Percentiles rank a stretch among this genome's conserved stretches.
These are phyloP conservation scores for Orbicella faveolata DNA, from an alignment of 64 coral and sea anemone species.

Conservation along the genomic window DNA sequence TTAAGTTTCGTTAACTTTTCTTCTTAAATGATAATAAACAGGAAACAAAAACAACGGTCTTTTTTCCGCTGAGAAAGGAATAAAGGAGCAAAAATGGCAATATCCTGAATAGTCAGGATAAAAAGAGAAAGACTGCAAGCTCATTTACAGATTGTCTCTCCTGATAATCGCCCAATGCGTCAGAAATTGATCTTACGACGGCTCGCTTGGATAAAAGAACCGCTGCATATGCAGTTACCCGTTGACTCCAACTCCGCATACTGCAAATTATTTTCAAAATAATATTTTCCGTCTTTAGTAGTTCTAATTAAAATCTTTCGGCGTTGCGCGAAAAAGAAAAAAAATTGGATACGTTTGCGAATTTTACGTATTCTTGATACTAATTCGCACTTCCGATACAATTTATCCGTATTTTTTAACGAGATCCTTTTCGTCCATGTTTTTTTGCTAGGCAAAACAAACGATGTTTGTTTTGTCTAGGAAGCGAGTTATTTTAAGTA, in stretches of 20 bases:
- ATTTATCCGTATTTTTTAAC: background rate
- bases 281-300: background rate
- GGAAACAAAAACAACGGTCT: background rate
- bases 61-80: background rate
- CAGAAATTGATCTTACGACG: background rate
- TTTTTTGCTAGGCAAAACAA: background rate
- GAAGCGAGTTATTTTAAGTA: background rate
- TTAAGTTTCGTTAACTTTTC: conserved; percentile 23
- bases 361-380: background rate
- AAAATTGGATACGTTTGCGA: background rate
- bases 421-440: background rate
- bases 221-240: background rate
- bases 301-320: background rate
- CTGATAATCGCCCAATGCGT: background rate
- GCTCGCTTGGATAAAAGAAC: background rate
- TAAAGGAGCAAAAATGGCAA: background rate
- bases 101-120: background rate
- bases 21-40: background rate
- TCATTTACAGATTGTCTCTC: background rate
- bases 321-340: background rate
- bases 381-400: background rate
- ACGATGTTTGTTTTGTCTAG: conserved; percentile 4
- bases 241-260: background rate
- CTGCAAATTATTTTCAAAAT: background rate
- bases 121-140: background rate